These are phyloP conservation scores for Diarsia mendica DNA, from an alignment of 2,888 invertebrate genomes.

Conservation along the genomic window DNA sequence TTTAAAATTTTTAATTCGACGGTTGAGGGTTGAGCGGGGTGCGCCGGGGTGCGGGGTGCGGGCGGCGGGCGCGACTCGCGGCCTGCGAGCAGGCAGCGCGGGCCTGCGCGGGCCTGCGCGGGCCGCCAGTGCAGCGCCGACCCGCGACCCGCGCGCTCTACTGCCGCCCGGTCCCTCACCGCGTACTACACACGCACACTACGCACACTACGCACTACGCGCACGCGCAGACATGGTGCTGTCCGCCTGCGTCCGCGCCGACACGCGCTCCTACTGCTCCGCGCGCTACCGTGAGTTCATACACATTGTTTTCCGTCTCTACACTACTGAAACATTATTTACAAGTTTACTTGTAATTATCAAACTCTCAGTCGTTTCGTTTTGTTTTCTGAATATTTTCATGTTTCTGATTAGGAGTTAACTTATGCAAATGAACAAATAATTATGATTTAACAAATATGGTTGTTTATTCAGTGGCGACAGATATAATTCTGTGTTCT, in stretches of 20 bases:
- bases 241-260: slow-evolving; percentile 86
- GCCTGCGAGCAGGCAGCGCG: slow-evolving; percentile 31
- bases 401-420: not conserved
- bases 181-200: not conserved
- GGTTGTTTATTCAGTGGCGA: not conserved
- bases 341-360: not conserved
- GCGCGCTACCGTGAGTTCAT: slow-evolving; percentile 83
- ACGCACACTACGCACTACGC: not conserved
- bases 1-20: slow-evolving; percentile 85
- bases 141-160: slow-evolving; percentile 14
- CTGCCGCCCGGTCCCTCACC: slow-evolving; percentile 20
- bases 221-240: slow-evolving; percentile 79
- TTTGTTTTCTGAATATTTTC: not conserved
- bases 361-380: not conserved
- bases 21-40: slow-evolving; percentile 75
- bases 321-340: not conserved
- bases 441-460: not conserved
- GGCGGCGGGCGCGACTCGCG: slow-evolving; percentile 24
- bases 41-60: slow-evolving; percentile 32
- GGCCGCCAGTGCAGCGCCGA: slow-evolving; percentile 41
- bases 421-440: not conserved
- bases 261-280: slow-evolving; percentile 79
- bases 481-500: not conserved
- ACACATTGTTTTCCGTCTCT: slow-evolving; percentile 18
- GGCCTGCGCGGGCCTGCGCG: too few species aligned